Evolutionary conservation across 2,888 invertebrate genomes (phyloP), one percentile per base, ranked within the genome.

Genomic region (Gnatocerus cornutus): DNA sequence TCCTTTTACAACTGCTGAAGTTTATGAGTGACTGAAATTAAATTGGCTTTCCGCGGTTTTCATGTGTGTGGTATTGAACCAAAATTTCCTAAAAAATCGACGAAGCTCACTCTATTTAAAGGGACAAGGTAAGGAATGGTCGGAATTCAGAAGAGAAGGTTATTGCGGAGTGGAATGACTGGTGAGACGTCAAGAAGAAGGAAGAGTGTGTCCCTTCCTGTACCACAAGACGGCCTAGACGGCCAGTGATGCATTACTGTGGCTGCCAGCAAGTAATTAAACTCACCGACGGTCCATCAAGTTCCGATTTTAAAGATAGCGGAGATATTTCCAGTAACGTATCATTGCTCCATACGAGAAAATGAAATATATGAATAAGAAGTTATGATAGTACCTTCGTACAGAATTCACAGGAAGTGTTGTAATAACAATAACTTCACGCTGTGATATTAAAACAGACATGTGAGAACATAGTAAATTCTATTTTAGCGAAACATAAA

Each of bases 211-310:
- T 71, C 70, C 71, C 59, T 65, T 43, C 43, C 58, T 67, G 39
- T 33, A 41, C 71, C 69, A 37, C 71, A 69, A 69, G 68, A 69
- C 68, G 68, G 61, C 64, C 68, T 56, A 64, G 67, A 71, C 68
- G 69, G 67, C 63, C 62, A 69, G 69, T 71, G 71, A 71, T 71
- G 55, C 71, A 71, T 71, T 69, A 55, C 71, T 69, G 66, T 69
- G 69, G 71, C 58, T 62, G 59, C 66, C 55, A 65, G 62, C 66
- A 66, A 71, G 69, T 71, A 69, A 71, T 71, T 71, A 69, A 62
- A 71, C 65, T 67, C 41, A 46, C 56, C 55, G n/a, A 55, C 13
- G 16, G 43, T 45, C 48, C 61, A 52, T 61, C 55, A 61, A 53
- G 61, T 30, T 46, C 65, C 52, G 53, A 61, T 61, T 61, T 63